phyloP scores from a whole-genome alignment of 1,140 invertebrate species.

The Arctopsyche grandis region DNA sequence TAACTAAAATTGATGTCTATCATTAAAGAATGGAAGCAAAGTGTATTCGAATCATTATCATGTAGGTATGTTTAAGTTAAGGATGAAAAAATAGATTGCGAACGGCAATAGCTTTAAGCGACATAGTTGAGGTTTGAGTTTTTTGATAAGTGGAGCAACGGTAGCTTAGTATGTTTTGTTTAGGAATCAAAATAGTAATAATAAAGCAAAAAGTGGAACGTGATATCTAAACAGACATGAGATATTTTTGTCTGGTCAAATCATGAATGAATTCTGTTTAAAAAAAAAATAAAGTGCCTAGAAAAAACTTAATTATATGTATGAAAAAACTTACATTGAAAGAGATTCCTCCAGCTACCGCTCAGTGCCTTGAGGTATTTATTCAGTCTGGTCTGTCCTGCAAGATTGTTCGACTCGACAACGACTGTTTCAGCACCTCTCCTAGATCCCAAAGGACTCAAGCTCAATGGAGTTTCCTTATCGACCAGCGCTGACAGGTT shows the following conservation, averaged over 20 bases:
- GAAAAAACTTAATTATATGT: conserved; percentile 21
- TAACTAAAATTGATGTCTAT: conserved; percentile 4
- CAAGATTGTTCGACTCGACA: conserved; percentile 53
- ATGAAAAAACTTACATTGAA: conserved; percentile 70
- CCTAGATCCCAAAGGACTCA: conserved; percentile 51
- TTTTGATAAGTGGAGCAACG: background rate
- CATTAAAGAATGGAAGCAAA: background rate
- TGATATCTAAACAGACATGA: background rate
- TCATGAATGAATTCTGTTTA: conserved; percentile 18
- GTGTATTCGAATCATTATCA: background rate
- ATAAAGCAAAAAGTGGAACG: conserved; percentile 14
- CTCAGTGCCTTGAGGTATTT: conserved; percentile 70
- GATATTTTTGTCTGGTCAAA: background rate
- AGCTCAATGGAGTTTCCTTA: conserved; percentile 47
- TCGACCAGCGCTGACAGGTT: conserved; percentile 60
- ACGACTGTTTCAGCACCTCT: conserved; percentile 52
- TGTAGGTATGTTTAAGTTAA: background rate
- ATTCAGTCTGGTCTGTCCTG: conserved; percentile 66
- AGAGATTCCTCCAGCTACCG: conserved; percentile 73
- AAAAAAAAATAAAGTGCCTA: background rate
- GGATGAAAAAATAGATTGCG: background rate
- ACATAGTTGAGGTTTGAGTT: background rate
- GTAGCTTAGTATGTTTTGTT: conserved; percentile 1
- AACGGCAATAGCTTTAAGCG: background rate
- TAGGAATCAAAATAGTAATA: background rate